Conservation (phyloP, 2,113 vertebrate genomes). For the Leucopsar rothschildi region DNA sequence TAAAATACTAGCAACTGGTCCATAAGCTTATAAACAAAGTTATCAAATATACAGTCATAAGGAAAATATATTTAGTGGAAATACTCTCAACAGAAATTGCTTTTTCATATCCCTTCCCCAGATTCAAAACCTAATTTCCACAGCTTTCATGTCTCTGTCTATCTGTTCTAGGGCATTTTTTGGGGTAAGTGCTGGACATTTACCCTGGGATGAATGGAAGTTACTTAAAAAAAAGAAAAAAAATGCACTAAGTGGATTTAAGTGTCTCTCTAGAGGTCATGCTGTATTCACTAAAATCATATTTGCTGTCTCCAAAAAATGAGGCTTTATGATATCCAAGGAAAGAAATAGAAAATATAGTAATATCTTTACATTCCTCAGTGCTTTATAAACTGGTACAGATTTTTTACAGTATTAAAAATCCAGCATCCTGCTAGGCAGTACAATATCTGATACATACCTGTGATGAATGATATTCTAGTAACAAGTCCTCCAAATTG, state of each 20-base stretch:
- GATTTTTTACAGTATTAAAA: background rate
- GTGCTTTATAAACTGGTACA: background rate
- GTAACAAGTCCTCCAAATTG: background rate
- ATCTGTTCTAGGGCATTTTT: background rate
- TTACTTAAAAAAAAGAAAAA: background rate
- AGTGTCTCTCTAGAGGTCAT: background rate
- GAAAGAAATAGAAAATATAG: background rate
- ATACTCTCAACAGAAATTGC: background rate
- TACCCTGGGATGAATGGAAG: background rate
- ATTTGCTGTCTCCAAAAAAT: background rate
- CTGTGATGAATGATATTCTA: background rate
- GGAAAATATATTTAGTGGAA: background rate
- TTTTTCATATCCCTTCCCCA: accelerated
- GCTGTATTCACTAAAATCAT: background rate
- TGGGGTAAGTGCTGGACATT: background rate
- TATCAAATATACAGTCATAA: background rate
- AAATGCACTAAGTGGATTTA: background rate
- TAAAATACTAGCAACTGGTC: background rate
- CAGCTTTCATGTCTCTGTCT: background rate
- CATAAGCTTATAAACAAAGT: background rate
- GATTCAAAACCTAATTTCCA: background rate
- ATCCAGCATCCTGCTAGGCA: background rate
- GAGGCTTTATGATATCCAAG: background rate
- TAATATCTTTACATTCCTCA: background rate
- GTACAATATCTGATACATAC: background rate